phyloP scores from a whole-genome alignment of 2,113 vertebrate genomes.

The Burhinus oedicnemus region DNA sequence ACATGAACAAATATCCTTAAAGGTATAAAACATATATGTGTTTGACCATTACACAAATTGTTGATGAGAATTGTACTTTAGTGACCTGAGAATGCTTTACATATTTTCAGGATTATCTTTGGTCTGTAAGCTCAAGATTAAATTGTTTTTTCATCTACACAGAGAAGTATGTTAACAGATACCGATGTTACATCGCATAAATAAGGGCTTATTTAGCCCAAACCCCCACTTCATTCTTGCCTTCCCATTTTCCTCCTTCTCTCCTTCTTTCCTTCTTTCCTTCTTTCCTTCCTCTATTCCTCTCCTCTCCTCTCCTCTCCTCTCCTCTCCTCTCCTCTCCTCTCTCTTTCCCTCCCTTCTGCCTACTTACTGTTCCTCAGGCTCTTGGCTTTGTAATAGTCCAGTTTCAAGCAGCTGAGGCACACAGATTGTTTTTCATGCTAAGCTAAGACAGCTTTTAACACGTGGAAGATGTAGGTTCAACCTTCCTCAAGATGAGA shows the following conservation, averaged over 20 bases:
- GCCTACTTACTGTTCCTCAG: neutral
- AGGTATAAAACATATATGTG: neutral
- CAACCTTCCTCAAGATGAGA: neutral
- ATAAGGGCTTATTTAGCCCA: neutral
- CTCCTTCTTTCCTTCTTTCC: neutral
- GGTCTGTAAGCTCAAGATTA: neutral
- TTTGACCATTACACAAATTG: neutral
- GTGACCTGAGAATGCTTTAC: neutral
- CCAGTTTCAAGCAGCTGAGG: neutral
- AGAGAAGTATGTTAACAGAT: neutral
- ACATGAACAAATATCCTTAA: neutral
- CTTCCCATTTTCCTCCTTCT: neutral
- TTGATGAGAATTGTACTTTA: neutral
- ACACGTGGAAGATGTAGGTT: neutral
- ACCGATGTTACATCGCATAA: neutral
- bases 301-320: too few species aligned
- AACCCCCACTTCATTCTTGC: neutral
- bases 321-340: too few species aligned
- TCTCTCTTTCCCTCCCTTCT: neutral
- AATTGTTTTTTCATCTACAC: neutral
- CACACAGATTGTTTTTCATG: neutral
- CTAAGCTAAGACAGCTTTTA: neutral
- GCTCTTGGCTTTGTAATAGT: neutral
- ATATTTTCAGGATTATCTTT: neutral
- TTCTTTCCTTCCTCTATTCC: too few species aligned